Conservation (phyloP, 2,113 vertebrate genomes). For the Panthera tigris region DNA sequence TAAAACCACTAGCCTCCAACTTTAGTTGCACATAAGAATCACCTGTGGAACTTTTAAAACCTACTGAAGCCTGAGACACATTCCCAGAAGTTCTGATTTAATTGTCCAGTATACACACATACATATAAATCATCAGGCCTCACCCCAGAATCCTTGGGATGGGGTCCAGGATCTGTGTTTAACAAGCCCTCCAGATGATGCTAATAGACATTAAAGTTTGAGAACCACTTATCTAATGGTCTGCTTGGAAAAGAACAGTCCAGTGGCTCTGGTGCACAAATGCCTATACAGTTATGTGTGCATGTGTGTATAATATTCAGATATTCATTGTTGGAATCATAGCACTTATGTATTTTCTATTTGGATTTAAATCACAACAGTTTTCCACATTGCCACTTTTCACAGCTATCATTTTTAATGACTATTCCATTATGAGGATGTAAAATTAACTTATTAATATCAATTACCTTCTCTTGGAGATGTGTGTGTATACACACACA, state of each 20-base stretch:
- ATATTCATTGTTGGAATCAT: background rate
- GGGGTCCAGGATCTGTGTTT: background rate
- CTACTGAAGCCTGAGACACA: background rate
- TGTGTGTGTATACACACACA: background rate
- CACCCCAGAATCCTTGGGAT: background rate
- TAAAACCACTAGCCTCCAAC: background rate
- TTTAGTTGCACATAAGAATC: background rate
- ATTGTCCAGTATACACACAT: background rate
- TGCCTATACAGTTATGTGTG: background rate
- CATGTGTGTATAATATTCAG: background rate
- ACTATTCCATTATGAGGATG: background rate
- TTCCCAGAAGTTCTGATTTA: background rate
- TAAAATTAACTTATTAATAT: conserved; percentile 18
- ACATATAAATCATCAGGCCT: background rate
- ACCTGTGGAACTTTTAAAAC: background rate
- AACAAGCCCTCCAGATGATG: background rate
- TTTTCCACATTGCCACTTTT: background rate
- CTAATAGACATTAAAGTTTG: background rate
- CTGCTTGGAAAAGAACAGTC: background rate
- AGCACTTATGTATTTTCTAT: background rate
- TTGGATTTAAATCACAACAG: conserved; percentile 24
- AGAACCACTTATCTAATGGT: background rate
- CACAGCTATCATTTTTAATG: conserved; percentile 32
- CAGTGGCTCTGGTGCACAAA: background rate
- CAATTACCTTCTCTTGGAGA: background rate